Evolutionary conservation across 2,888 invertebrate genomes (phyloP).

Genomic region (Dynastes tityus): DNA sequence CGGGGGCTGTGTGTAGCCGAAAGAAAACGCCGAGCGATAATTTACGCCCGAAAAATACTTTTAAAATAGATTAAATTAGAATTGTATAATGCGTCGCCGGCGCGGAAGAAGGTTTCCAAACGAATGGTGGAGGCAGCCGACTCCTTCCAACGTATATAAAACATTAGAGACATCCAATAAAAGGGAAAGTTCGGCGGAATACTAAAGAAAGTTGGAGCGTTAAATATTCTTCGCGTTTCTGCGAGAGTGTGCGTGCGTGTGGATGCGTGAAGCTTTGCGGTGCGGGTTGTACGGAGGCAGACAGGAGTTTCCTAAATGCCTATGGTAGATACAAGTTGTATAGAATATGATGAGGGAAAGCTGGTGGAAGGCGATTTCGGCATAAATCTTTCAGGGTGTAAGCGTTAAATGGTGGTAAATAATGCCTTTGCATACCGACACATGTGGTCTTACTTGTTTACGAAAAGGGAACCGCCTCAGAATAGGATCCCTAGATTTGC

Average conservation of each 20-base stretch:
- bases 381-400: conserved; percentile 45
- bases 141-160: conserved; percentile 44
- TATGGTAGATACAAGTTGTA: conserved; percentile 3
- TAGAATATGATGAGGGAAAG: conserved; percentile 8
- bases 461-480: conserved; percentile 43
- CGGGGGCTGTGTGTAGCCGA: not conserved
- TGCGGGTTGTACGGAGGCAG: conserved; percentile 13
- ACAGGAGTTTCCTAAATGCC: conserved; percentile 33
- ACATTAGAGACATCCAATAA: conserved; percentile 52
- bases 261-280: conserved; percentile 22
- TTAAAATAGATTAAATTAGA: conserved; percentile 53
- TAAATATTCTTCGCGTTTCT: conserved; percentile 48
- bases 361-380: conserved; percentile 32
- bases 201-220: conserved; percentile 50
- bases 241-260: conserved; percentile 9
- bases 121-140: not conserved
- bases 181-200: conserved; percentile 51
- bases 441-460: conserved; percentile 47
- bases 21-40: conserved; percentile 24
- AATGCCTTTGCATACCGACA: conserved; percentile 43
- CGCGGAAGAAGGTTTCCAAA: conserved; percentile 25
- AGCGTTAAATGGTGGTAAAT: conserved; percentile 47
- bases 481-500: conserved; percentile 45
- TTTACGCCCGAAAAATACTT: conserved; percentile 48
- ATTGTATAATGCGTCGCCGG: conserved; percentile 49